These are phyloP conservation scores for Idaea dimidiata DNA, from an alignment of 2,888 invertebrate genomes.

Conservation along the genomic window DNA sequence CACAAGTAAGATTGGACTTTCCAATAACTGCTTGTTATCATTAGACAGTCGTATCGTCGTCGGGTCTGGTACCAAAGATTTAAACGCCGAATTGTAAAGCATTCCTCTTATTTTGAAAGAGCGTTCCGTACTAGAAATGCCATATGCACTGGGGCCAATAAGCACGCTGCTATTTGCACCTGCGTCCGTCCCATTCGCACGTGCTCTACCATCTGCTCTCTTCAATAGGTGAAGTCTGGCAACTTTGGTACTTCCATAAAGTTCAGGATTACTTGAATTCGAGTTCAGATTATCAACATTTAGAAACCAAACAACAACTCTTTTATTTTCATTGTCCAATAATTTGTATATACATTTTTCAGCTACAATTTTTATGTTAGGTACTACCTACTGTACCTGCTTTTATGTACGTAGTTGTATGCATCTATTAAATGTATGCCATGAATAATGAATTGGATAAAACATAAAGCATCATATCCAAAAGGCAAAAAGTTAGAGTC, in stretches of 20 bases:
- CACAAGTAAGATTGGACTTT: background rate
- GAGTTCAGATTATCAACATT: constrained; percentile 1
- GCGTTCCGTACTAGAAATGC: constrained; percentile 31
- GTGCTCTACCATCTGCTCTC: constrained; percentile 41
- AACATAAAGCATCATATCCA: background rate
- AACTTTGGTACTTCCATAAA: background rate
- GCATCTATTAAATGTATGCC: too few relatives aligned
- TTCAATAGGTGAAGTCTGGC: constrained; percentile 16
- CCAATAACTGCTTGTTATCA: background rate
- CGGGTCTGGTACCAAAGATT: constrained; percentile 32
- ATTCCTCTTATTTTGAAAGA: constrained; percentile 16
- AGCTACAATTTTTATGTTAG: too few relatives aligned
- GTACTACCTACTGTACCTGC: too few relatives aligned
- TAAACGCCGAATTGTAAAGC: constrained; percentile 28
- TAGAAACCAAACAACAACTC: background rate
- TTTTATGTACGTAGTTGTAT: too few relatives aligned
- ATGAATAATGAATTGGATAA: background rate
- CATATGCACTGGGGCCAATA: constrained; percentile 59
- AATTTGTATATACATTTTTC: too few relatives aligned
- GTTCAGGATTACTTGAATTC: constrained; percentile 6
- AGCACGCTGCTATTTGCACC: constrained; percentile 58
- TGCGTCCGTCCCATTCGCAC: constrained; percentile 76
- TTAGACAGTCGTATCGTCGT: constrained; percentile 12
- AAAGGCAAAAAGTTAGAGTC: background rate
- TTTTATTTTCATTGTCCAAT: too few relatives aligned